These are phyloP conservation scores for Rhamnusium bicolor DNA, from an alignment of 2,888 invertebrate species.

Conservation along the genomic window DNA sequence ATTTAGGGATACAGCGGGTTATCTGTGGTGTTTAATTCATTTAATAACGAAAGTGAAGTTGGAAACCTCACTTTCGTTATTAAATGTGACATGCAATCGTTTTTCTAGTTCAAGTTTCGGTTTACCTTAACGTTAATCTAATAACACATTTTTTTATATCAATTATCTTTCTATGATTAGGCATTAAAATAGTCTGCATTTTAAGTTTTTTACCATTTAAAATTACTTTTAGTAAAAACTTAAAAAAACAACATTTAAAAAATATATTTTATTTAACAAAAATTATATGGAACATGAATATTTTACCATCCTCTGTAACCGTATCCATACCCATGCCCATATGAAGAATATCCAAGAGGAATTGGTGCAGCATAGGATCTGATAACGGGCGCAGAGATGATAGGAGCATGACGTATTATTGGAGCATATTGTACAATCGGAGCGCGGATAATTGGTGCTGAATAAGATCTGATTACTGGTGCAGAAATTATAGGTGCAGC, in stretches of 20 bases:
- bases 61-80: too few relatives aligned
- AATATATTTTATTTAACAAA: conserved; percentile 22
- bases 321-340: background rate
- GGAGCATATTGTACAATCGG: background rate
- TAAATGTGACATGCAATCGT: too few relatives aligned
- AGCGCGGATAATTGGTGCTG: conserved; percentile 1
- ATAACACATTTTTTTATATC: too few relatives aligned
- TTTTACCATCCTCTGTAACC: conserved; percentile 8
- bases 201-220: too few relatives aligned
- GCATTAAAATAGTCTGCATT: too few relatives aligned
- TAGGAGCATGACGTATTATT: background rate
- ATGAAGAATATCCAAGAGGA: background rate
- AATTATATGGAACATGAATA: background rate
- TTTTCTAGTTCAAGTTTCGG: too few relatives aligned
- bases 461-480: conserved; percentile 2
- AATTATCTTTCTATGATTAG: too few relatives aligned
- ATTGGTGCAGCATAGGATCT: background rate
- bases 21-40: too few relatives aligned
- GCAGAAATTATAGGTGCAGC: conserved; percentile 22
- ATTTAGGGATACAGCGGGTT: too few relatives aligned
- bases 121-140: too few relatives aligned
- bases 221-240: too few relatives aligned
- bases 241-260: background rate
- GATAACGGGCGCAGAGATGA: background rate
- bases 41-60: too few relatives aligned